Conservation (phyloP, 1,140 invertebrate species). For the Battus philenor region DNA sequence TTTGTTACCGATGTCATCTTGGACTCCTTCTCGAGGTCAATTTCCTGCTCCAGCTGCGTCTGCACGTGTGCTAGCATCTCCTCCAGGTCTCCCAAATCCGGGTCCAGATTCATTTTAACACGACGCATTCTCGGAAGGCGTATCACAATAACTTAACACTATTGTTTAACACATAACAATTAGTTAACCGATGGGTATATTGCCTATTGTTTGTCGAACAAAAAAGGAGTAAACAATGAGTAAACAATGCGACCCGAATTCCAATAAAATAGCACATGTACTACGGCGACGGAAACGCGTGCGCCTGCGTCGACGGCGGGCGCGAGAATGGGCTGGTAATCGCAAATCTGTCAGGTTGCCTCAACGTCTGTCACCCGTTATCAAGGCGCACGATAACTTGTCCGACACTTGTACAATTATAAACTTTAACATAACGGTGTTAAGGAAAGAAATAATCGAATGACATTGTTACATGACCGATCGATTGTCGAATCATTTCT, state of each 20-base stretch:
- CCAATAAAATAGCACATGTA: slow-evolving; percentile 9
- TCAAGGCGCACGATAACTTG: slow-evolving; percentile 44
- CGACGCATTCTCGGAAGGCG: slow-evolving; percentile 50
- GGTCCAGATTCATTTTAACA: slow-evolving; percentile 52
- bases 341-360: slow-evolving; percentile 27
- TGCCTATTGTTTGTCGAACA: slow-evolving; percentile 11
- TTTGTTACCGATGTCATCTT: slow-evolving; percentile 54
- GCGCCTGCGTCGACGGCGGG: slow-evolving; percentile 26
- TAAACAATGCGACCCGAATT: slow-evolving; percentile 12
- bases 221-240: slow-evolving; percentile 15
- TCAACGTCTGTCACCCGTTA: slow-evolving; percentile 32
- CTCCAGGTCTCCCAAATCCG: slow-evolving; percentile 67
- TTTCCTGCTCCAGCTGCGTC: slow-evolving; percentile 66
- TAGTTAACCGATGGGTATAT: slow-evolving; percentile 21
- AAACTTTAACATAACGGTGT: slow-evolving; percentile 3
- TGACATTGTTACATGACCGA: background rate
- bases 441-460: slow-evolving; percentile 6
- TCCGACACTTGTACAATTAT: slow-evolving; percentile 8
- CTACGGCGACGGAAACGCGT: slow-evolving; percentile 18
- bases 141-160: slow-evolving; percentile 22
- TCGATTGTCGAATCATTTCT: slow-evolving; percentile 14
- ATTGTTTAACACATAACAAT: slow-evolving; percentile 13
- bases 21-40: slow-evolving; percentile 52
- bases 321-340: slow-evolving; percentile 34
- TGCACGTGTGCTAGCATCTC: slow-evolving; percentile 71